Evolutionary conservation across 2,113 vertebrate genomes (phyloP).

Genomic region (Sebastes schlegelii): DNA sequence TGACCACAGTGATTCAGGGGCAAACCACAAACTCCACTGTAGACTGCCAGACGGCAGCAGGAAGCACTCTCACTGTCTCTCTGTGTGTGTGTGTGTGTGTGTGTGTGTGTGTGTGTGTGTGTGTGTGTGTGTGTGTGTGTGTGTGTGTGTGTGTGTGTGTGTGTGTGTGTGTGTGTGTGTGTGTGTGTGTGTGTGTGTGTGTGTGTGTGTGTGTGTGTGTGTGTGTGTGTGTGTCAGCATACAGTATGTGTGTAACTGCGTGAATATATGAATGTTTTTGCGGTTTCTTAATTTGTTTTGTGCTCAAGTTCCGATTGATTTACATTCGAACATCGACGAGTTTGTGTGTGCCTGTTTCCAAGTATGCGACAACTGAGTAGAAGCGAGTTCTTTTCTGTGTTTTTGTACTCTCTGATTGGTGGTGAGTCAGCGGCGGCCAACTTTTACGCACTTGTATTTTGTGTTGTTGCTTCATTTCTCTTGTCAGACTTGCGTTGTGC

Average conservation of each 20-base stretch:
- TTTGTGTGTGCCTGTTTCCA: neutral
- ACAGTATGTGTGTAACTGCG: neutral
- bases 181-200: conserved; percentile 8
- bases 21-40: conserved; percentile 49
- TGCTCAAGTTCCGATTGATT: neutral
- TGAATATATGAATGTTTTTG: neutral
- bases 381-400: neutral
- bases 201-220: conserved; percentile 7
- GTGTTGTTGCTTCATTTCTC: conserved; percentile 20
- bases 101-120: conserved; percentile 2
- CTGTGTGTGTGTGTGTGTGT: conserved; percentile 1
- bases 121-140: conserved; percentile 13
- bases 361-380: neutral
- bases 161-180: conserved; percentile 8
- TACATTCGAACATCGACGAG: neutral
- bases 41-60: conserved; percentile 54
- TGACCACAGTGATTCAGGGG: conserved; percentile 55
- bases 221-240: neutral
- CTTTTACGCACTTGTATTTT: neutral
- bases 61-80: conserved; percentile 47
- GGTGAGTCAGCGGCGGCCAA: neutral
- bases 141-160: neutral
- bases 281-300: neutral
- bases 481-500: conserved; percentile 49
- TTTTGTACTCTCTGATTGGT: neutral